These are phyloP conservation scores for Fragum sueziense DNA, from an alignment of 2,888 invertebrate species.

Conservation along the genomic window DNA sequence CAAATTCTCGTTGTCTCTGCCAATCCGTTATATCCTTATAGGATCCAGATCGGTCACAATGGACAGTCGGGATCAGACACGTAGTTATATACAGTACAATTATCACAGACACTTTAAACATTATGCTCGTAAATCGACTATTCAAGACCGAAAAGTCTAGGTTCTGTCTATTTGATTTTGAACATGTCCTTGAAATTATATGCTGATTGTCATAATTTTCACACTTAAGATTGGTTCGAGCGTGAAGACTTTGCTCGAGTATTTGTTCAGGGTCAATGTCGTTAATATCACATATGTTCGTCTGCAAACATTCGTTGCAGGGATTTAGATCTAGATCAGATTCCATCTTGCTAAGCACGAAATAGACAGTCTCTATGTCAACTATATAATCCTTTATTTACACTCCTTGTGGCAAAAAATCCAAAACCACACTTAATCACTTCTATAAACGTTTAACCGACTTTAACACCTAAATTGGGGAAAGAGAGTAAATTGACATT, in stretches of 20 bases:
- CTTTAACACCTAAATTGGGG: not conserved
- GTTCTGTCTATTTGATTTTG: not conserved
- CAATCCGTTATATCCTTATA: conserved; percentile 28
- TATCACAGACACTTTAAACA: conserved; percentile 5
- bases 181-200: not conserved
- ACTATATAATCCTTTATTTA: not conserved
- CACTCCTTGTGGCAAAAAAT: not conserved
- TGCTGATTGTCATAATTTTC: not conserved
- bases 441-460: not conserved
- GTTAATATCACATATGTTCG: not conserved
- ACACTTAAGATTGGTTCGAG: not conserved
- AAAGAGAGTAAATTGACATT: too few relatives aligned
- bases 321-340: not conserved
- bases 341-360: too few relatives aligned
- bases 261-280: not conserved
- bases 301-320: not conserved
- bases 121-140: not conserved
- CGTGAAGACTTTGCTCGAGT: not conserved
- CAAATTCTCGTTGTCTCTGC: conserved; percentile 36
- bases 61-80: not conserved
- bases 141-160: too few relatives aligned
- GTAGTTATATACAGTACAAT: not conserved
- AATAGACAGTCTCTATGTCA: not conserved
- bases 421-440: not conserved
- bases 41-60: conserved; percentile 36